Evolutionary conservation across 2,888 invertebrate genomes (phyloP).

Genomic region (Cyclophora punctaria): DNA sequence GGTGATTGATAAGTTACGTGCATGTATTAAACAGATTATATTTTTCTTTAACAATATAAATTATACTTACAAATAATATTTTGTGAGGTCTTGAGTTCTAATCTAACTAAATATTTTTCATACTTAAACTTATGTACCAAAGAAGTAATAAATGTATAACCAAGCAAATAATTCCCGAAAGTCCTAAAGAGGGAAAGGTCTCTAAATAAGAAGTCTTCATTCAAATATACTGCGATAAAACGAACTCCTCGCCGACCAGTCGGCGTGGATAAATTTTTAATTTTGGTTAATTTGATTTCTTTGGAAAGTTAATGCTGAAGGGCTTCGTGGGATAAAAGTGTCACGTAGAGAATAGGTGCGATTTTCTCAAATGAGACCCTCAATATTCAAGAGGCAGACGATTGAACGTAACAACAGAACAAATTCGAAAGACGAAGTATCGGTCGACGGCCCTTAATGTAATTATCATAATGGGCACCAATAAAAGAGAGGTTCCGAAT

Average conservation of each 20-base stretch:
- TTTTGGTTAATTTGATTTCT: constrained; percentile 37
- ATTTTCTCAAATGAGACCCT: constrained; percentile 68
- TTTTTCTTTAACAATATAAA: no score
- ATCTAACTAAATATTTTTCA: no score
- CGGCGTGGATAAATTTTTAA: constrained; percentile 37
- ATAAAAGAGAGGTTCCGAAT: constrained; percentile 70
- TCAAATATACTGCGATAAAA: constrained; percentile 5
- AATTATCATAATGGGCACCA: constrained; percentile 74
- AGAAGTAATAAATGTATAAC: no score
- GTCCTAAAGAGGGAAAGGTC: no score
- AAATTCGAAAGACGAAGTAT: constrained; percentile 71
- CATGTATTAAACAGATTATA: no score
- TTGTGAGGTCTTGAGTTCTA: no score
- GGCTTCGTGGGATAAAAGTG: constrained; percentile 43
- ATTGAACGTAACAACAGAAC: constrained; percentile 67
- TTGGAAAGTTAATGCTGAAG: constrained; percentile 16
- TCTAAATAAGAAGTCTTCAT: constrained; percentile 1
- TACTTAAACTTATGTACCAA: no score
- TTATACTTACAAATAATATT: no score
- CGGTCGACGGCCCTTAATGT: constrained; percentile 66
- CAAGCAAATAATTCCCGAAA: no score
- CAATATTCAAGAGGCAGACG: constrained; percentile 68
- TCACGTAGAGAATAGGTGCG: constrained; percentile 70
- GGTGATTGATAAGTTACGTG: no score
- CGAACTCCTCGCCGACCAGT: not conserved